phyloP scores from a whole-genome alignment of 2,888 invertebrate species.

The Camptogramma bilineatum region DNA sequence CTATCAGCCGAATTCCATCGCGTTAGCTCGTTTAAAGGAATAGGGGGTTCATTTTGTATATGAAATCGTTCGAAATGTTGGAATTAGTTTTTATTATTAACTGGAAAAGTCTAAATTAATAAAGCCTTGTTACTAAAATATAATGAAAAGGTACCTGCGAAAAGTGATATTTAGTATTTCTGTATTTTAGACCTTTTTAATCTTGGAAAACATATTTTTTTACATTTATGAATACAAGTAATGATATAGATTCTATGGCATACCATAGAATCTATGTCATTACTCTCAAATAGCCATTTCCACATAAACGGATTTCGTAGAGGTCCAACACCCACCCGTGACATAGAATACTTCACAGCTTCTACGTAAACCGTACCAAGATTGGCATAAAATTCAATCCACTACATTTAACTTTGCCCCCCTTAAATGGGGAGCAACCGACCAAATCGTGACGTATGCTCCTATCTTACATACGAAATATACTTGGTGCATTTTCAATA shows the following conservation, averaged over 20 bases:
- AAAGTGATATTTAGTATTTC: too few relatives aligned
- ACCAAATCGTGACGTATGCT: conserved; percentile 53
- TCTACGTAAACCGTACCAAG: conserved; percentile 19
- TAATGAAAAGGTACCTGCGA: too few relatives aligned
- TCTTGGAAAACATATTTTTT: too few relatives aligned
- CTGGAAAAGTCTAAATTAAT: too few relatives aligned
- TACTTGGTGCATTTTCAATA: conserved; percentile 44
- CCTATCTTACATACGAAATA: conserved; percentile 25
- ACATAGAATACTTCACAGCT: conserved; percentile 16
- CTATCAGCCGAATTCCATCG: conserved; percentile 30
- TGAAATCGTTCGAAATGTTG: neutral
- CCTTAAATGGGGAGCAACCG: conserved; percentile 55
- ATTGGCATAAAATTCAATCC: conserved; percentile 57
- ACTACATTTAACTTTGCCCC: conserved; percentile 59
- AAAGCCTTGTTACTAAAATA: too few relatives aligned
- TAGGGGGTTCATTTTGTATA: conserved; percentile 12
- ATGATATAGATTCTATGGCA: too few relatives aligned
- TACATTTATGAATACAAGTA: too few relatives aligned
- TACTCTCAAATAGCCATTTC: conserved; percentile 13
- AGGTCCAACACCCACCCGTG: conserved; percentile 23
- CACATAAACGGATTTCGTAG: conserved; percentile 20
- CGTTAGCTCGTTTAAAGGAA: conserved; percentile 26
- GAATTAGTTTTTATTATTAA: neutral
- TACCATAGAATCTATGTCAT: conserved; percentile 2
- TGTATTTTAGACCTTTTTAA: too few relatives aligned